Conservation (phyloP, 92 coral and sea anemone genomes). For the Porites evermanni region DNA sequence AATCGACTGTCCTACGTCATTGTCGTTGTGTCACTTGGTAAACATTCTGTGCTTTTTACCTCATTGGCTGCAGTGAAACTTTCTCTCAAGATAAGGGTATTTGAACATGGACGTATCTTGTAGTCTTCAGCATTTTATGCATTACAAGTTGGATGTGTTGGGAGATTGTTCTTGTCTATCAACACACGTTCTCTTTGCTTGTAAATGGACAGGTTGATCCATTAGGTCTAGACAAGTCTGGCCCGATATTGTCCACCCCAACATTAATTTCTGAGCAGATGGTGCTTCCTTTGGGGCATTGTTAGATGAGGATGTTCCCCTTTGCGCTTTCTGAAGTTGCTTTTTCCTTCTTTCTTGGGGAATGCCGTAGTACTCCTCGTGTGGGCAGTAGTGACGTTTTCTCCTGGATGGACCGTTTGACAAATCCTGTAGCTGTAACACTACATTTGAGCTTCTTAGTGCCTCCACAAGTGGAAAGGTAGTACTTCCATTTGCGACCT, state of each 20-base stretch:
- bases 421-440: constrained; percentile 40
- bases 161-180: not conserved
- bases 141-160: not conserved
- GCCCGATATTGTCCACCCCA: constrained; percentile 59
- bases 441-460: constrained; percentile 52
- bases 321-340: constrained; percentile 48
- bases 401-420: constrained; percentile 41
- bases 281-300: constrained; percentile 15
- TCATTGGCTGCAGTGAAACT: not conserved
- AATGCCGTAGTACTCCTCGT: constrained; percentile 58
- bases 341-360: constrained; percentile 59
- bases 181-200: constrained; percentile 21
- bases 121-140: constrained; percentile 7
- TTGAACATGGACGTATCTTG: constrained; percentile 41
- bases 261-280: constrained; percentile 43
- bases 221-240: constrained; percentile 55
- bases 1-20: constrained; percentile 23
- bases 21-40: constrained; percentile 11
- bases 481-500: constrained; percentile 54
- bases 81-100: not conserved
- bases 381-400: constrained; percentile 39
- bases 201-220: constrained; percentile 44
- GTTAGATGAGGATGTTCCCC: constrained; percentile 45
- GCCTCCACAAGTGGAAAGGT: constrained; percentile 48
- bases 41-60: not conserved